Conservation (phyloP, 2,888 invertebrate species). For the Tiliacea aurago region DNA sequence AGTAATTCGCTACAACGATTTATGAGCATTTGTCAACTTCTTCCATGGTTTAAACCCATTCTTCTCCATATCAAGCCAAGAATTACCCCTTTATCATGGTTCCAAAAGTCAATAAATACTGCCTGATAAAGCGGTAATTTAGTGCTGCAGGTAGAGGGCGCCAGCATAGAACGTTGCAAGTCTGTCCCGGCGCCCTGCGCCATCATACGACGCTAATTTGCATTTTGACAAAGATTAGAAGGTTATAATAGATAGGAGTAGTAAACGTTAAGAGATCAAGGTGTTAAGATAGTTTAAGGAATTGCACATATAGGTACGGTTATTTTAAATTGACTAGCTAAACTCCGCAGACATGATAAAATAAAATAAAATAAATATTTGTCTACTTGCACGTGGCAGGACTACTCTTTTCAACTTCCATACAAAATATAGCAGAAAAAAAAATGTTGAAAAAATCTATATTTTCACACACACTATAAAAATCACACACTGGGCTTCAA, state of each 20-base stretch:
- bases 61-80: background rate
- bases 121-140: slow-evolving; percentile 29
- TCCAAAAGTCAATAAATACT: slow-evolving; percentile 27
- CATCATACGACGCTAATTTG: slow-evolving; percentile 70
- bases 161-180: slow-evolving; percentile 50
- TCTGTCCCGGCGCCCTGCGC: slow-evolving; percentile 51
- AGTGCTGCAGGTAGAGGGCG: slow-evolving; percentile 41
- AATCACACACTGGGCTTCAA: no score
- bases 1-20: background rate
- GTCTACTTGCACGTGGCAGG: no score
- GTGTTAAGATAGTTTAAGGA: background rate
- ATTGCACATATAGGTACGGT: background rate
- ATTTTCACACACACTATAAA: no score
- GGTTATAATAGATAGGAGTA: slow-evolving; percentile 18
- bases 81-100: background rate
- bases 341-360: no score
- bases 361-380: no score
- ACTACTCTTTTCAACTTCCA: no score
- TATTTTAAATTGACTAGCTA: no score
- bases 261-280: background rate
- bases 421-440: no score
- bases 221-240: slow-evolving; percentile 71
- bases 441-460: no score
- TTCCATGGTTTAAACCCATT: background rate
- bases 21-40: background rate